A percentile compares a stretch with the other conserved stretches of the same genome.
Evolutionary conservation across 1,140 invertebrate species (phyloP).

Genomic region (Armadillidium nasatum): DNA sequence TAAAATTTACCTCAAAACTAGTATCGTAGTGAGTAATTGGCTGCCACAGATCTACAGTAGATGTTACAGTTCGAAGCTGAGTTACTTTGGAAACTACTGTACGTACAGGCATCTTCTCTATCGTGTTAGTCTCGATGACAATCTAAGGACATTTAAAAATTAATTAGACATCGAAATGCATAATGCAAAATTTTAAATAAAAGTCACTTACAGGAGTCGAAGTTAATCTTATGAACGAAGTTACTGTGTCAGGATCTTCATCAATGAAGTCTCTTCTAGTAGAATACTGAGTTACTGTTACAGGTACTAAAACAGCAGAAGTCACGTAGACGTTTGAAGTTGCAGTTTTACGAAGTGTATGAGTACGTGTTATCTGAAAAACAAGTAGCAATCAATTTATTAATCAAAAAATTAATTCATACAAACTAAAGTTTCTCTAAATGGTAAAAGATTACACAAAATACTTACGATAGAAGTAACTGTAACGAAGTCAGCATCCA

Average conservation of each 20-base stretch:
- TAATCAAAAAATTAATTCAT: background rate
- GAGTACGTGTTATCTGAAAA: background rate
- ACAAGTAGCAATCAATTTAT: background rate
- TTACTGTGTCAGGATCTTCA: background rate
- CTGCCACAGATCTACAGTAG: background rate
- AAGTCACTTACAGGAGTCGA: background rate
- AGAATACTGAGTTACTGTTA: background rate
- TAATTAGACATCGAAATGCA: background rate
- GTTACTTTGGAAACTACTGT: background rate
- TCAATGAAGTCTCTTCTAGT: background rate
- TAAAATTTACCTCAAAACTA: background rate
- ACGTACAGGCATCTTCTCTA: background rate
- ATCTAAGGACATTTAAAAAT: background rate
- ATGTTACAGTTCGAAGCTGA: background rate
- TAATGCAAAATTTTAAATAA: background rate
- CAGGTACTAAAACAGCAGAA: background rate
- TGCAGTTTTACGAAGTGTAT: background rate
- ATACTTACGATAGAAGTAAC: background rate
- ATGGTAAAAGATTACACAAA: background rate
- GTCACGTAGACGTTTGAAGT: background rate
- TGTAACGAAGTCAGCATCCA: background rate
- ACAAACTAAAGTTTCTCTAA: background rate
- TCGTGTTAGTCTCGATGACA: background rate
- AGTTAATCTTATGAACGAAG: background rate
- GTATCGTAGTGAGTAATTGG: background rate